These are phyloP conservation scores for Phoenicopterus ruber DNA, from an alignment of 2,113 vertebrate genomes.

Conservation along the genomic window DNA sequence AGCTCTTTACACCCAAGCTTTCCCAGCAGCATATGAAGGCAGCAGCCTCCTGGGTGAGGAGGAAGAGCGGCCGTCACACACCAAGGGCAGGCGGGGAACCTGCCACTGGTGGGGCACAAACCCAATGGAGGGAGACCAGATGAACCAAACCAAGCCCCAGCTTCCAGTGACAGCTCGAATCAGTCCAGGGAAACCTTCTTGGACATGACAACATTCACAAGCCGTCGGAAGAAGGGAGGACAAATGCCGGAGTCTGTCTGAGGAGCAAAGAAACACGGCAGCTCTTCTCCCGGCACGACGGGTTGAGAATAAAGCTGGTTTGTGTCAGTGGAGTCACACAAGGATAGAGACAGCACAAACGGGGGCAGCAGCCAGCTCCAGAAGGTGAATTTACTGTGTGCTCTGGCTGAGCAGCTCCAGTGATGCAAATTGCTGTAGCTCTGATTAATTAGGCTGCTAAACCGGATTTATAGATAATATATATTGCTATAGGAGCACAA, in stretches of 20 bases:
- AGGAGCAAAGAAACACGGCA: neutral
- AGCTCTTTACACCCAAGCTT: neutral
- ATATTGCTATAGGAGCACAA: neutral
- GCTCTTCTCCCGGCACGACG: rapidly evolving
- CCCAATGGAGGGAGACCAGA: neutral
- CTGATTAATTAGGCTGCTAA: conserved; percentile 27
- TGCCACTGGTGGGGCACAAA: neutral
- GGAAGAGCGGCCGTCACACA: neutral
- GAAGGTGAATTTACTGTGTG: neutral
- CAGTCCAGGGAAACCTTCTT: neutral
- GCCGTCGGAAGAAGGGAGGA: neutral
- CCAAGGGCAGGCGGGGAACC: neutral
- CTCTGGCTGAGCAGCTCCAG: neutral
- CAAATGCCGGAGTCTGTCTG: neutral
- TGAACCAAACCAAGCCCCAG: rapidly evolving
- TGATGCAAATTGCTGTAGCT: conserved; percentile 18
- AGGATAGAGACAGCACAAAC: neutral
- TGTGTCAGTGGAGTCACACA: neutral
- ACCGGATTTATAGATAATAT: neutral
- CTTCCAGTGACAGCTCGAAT: neutral
- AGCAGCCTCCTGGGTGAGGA: neutral
- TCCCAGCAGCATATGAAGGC: neutral
- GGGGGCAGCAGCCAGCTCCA: neutral
- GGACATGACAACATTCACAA: neutral
- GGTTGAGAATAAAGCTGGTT: neutral